These are phyloP conservation scores for Xyliphius kryptos DNA, from an alignment of 2,113 vertebrate genomes.

Conservation along the genomic window DNA sequence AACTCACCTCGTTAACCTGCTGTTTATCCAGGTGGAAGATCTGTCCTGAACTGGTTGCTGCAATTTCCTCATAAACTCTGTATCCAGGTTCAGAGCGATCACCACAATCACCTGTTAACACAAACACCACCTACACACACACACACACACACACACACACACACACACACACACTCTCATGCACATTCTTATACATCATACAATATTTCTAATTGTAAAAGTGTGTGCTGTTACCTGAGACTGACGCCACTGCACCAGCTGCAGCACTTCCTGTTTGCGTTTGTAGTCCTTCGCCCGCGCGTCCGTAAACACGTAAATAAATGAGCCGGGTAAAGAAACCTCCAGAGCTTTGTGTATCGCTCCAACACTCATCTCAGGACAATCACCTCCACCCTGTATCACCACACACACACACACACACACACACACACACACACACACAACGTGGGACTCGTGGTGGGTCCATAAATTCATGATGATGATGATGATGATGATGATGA, in stretches of 20 bases:
- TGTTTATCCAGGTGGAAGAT: slow-evolving; percentile 94
- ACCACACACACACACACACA: slow-evolving; percentile 10
- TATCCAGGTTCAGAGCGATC: slow-evolving; percentile 88
- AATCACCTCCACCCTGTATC: slow-evolving; percentile 90
- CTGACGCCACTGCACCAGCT: slow-evolving; percentile 81
- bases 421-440: slow-evolving; percentile 12
- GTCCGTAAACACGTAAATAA: slow-evolving; percentile 88
- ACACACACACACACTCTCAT: background rate
- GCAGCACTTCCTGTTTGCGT: slow-evolving; percentile 73
- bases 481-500: no score
- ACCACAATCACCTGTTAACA: slow-evolving; percentile 89
- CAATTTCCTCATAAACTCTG: slow-evolving; percentile 83
- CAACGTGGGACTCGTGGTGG: background rate
- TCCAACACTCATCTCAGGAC: slow-evolving; percentile 88
- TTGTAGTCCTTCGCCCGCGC: slow-evolving; percentile 87
- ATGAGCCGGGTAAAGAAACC: slow-evolving; percentile 78
- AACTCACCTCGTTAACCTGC: slow-evolving; percentile 80
- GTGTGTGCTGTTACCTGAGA: slow-evolving; percentile 69
- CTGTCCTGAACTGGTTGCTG: slow-evolving; percentile 84
- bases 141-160: slow-evolving; percentile 9
- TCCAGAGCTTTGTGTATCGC: slow-evolving; percentile 83
- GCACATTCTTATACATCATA: no score
- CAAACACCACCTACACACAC: slow-evolving; percentile 78
- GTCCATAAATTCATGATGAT: no score
- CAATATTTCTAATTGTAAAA: no score